Percentiles rank a stretch among this genome's conserved stretches.
These are phyloP conservation scores for Macroglossus sobrinus DNA, from an alignment of 2,113 vertebrate genomes.

Conservation along the genomic window DNA sequence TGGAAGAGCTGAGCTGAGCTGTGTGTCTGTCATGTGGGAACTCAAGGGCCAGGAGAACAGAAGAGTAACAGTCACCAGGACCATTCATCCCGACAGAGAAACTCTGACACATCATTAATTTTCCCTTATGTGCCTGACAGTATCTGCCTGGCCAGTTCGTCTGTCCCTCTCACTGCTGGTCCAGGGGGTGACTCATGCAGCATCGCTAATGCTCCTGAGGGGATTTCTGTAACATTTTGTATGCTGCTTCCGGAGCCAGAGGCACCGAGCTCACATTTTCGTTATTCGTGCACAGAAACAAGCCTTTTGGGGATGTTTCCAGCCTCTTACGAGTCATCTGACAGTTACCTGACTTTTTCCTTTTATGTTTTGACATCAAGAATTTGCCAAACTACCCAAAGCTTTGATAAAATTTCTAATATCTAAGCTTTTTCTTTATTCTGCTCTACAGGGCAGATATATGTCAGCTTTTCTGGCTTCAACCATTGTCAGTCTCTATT, in stretches of 20 bases:
- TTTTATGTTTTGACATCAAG: not conserved
- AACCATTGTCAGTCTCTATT: not conserved
- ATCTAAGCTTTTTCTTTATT: not conserved
- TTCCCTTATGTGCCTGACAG: accelerated
- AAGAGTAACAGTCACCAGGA: not conserved
- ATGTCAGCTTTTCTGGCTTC: not conserved
- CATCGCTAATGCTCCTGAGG: not conserved
- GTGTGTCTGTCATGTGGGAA: not conserved
- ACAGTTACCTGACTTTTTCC: not conserved
- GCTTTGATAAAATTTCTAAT: not conserved
- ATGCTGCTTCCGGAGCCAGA: not conserved
- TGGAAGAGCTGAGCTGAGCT: not conserved
- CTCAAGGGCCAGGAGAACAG: not conserved
- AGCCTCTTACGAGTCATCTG: not conserved
- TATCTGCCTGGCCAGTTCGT: not conserved
- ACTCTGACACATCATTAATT: not conserved
- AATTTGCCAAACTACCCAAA: not conserved
- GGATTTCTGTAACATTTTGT: not conserved
- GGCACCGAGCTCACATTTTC: not conserved
- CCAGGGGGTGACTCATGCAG: not conserved
- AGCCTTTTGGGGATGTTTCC: not conserved
- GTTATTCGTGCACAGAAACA: not conserved
- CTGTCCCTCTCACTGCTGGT: not conserved
- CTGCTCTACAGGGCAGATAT: not conserved
- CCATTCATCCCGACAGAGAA: not conserved